Evolutionary conservation across 2,888 invertebrate species (phyloP).

Genomic region (Eristalis pertinax): DNA sequence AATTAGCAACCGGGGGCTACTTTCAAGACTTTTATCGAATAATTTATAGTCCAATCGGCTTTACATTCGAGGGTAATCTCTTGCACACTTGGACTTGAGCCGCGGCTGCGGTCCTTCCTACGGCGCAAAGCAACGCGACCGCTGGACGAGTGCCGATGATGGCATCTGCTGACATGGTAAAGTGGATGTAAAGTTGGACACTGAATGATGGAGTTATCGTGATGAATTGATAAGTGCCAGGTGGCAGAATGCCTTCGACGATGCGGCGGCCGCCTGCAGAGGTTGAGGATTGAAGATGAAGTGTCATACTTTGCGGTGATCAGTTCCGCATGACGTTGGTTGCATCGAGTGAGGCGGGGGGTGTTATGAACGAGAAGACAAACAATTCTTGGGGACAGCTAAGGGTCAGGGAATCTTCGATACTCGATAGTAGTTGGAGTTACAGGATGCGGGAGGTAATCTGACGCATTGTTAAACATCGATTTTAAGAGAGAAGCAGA

Average conservation of each 20-base stretch:
- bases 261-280: not conserved
- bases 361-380: too few relatives aligned
- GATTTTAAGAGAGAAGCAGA: too few relatives aligned
- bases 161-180: not conserved
- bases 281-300: not conserved
- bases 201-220: slow-evolving; percentile 3
- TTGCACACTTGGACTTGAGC: not conserved
- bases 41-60: slow-evolving; percentile 55
- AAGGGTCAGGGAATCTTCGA: too few relatives aligned
- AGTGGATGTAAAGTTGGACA: slow-evolving; percentile 5
- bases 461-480: too few relatives aligned
- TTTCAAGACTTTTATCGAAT: slow-evolving; percentile 60
- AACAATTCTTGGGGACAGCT: too few relatives aligned
- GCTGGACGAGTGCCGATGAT: not conserved
- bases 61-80: slow-evolving; percentile 23
- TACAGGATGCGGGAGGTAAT: too few relatives aligned
- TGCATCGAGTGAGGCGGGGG: not conserved
- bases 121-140: too few relatives aligned
- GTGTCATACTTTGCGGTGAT: not conserved
- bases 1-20: slow-evolving; percentile 62
- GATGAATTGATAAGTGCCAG: slow-evolving; percentile 1
- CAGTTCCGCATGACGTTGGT: not conserved
- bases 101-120: too few relatives aligned
- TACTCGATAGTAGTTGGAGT: too few relatives aligned
- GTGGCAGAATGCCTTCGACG: not conserved